These are phyloP conservation scores for Brachymystax lenok DNA, from an alignment of 2,797 vertebrate species.

Conservation along the genomic window DNA sequence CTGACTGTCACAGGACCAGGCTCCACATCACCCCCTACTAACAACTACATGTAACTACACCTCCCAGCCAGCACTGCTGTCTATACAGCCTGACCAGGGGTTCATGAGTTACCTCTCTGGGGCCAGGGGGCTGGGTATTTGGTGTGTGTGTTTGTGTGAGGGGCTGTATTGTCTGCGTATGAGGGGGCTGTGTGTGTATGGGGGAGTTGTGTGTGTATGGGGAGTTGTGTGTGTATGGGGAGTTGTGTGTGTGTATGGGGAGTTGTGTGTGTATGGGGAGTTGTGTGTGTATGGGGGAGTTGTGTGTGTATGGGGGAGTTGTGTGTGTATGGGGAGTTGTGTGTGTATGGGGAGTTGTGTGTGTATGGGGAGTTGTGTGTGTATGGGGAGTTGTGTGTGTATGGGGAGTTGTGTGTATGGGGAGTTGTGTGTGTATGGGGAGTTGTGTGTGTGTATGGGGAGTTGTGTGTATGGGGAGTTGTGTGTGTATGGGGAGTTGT, in stretches of 20 bases:
- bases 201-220: constrained; percentile 15
- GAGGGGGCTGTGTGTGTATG: constrained; percentile 9
- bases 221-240: background rate
- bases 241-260: constrained; percentile 11
- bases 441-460: constrained; percentile 17
- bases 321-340: constrained; percentile 9
- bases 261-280: background rate
- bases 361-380: no score
- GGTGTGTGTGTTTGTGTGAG: background rate
- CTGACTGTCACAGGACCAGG: background rate
- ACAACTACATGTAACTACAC: constrained; percentile 27
- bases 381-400: no score
- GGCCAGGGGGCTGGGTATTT: constrained; percentile 2
- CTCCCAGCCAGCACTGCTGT: constrained; percentile 18
- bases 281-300: no score
- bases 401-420: no score
- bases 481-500: constrained; percentile 5
- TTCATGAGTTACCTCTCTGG: constrained; percentile 42
- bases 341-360: background rate
- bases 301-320: no score
- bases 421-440: background rate
- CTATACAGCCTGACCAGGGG: constrained; percentile 19
- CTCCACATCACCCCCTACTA: constrained; percentile 15
- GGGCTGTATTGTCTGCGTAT: background rate
- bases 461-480: constrained; percentile 5